These are phyloP conservation scores for Apodemia duryi DNA, from an alignment of 2,888 invertebrate species.

Conservation along the genomic window DNA sequence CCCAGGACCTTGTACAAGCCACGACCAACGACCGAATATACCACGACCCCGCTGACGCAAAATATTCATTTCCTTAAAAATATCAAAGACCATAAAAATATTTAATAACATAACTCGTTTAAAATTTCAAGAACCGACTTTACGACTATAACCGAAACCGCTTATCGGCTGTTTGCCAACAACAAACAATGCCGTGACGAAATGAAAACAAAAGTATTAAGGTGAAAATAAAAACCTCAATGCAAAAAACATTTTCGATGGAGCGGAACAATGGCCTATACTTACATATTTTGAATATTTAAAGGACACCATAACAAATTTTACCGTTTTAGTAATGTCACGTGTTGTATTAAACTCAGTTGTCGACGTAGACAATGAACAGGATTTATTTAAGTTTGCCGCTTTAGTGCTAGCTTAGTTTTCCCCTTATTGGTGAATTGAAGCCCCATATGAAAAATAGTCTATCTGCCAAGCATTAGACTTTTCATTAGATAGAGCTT, in stretches of 20 bases:
- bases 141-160: not conserved
- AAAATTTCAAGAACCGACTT: not conserved
- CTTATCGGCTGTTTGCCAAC: not conserved
- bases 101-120: not conserved
- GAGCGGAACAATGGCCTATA: not conserved
- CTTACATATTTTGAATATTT: not conserved
- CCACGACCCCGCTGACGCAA: too few species aligned
- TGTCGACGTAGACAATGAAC: not conserved
- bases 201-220: constrained; percentile 2
- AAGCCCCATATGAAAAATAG: too few species aligned
- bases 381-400: too few species aligned
- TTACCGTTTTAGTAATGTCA: not conserved
- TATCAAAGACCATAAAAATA: not conserved
- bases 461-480: too few species aligned
- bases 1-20: too few species aligned
- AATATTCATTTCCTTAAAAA: too few species aligned
- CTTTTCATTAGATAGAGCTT: too few species aligned
- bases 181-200: constrained; percentile 7
- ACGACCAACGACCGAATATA: too few species aligned
- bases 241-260: not conserved
- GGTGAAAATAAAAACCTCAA: constrained; percentile 1
- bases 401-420: too few species aligned
- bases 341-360: not conserved
- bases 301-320: constrained; percentile 9
- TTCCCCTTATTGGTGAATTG: too few species aligned